Evolutionary conservation across 2,113 vertebrate genomes (phyloP), one percentile per base, ranked within the genome.

Genomic region (Myotis lucifugus): DNA sequence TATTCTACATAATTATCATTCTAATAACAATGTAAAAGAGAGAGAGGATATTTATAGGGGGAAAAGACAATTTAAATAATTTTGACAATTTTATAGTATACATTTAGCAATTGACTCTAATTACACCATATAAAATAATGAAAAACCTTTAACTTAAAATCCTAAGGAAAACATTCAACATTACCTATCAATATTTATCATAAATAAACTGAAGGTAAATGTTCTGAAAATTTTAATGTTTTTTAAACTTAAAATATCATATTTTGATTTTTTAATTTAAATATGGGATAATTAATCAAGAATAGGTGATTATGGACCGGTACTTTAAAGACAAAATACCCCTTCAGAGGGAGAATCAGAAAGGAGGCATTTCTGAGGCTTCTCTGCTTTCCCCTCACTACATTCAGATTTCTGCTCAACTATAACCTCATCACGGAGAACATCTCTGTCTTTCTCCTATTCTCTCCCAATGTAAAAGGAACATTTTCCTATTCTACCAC

Each of bases 221-320:
- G 7, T 27, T 59, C 81, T 69, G 0, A 4, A 86, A 76, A 25
- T 23, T 32, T 40, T 42, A 72, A 14, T 11, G 13, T 34, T 78
- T 92, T 21, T 85, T 27, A 79, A 90, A 59, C 5, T 46, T 48
- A 46, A 81, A 67, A 77, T 69, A 67, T 54, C 1, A 29, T 40
- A 29, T 69, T 76, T 82, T 50, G n/a, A 66, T 23, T 67, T 54
- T 52, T 64, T 27, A n/a, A 52, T 59, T 85, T 89, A 67, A 90
- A 81, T 67, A 61, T 0, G 37, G 6, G 29, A 59, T 8, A 81
- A 70, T 86, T 64, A 64, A 3, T 32, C 6, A 81, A 74, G 32
- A 23, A 34, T 40, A 81, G 4, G 0, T 54, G 25, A 86, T 82
- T 19, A 34, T 6, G 61, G 14, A 46, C 21, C 8, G 74, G 9